Evolutionary conservation across 2,888 invertebrate species (phyloP).

Genomic region (Pseudolycoriella hygida): DNA sequence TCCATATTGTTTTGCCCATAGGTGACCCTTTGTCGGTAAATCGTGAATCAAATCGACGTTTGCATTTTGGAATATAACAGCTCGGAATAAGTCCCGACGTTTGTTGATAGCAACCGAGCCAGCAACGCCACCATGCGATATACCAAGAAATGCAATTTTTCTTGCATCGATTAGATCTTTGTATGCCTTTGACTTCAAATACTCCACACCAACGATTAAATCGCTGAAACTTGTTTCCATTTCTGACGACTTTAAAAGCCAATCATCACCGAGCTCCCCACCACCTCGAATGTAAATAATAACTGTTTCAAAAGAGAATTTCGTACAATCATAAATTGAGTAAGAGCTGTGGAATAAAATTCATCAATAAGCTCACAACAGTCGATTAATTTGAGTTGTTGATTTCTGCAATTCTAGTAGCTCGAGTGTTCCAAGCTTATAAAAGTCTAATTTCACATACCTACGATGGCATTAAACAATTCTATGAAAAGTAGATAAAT

Average conservation of each 20-base stretch:
- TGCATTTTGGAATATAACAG: constrained; percentile 1
- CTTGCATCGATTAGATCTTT: background rate
- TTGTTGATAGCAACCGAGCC: background rate
- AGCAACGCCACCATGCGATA: constrained; percentile 1
- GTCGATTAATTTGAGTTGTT: too few species aligned
- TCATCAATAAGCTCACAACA: too few species aligned
- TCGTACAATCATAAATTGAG: too few species aligned
- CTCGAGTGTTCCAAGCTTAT: too few species aligned
- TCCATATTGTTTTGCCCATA: constrained; percentile 5
- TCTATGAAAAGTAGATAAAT: constrained; percentile 3
- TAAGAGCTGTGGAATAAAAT: background rate
- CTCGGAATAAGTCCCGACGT: background rate
- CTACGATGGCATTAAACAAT: background rate
- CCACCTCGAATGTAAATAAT: background rate
- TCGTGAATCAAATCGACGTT: constrained; percentile 1
- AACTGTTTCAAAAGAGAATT: background rate
- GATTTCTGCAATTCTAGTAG: too few species aligned
- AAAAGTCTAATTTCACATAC: too few species aligned
- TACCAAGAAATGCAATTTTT: constrained; percentile 1
- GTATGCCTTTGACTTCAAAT: constrained; percentile 1
- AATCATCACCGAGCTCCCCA: constrained; percentile 3
- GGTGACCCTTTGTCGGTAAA: background rate
- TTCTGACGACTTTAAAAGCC: background rate
- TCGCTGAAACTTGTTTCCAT: constrained; percentile 3
- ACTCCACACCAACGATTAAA: constrained; percentile 2